Percentiles rank a stretch among this genome's conserved stretches.
Conservation (phyloP, 2,797 vertebrate species). For the Lacerta agilis region DNA sequence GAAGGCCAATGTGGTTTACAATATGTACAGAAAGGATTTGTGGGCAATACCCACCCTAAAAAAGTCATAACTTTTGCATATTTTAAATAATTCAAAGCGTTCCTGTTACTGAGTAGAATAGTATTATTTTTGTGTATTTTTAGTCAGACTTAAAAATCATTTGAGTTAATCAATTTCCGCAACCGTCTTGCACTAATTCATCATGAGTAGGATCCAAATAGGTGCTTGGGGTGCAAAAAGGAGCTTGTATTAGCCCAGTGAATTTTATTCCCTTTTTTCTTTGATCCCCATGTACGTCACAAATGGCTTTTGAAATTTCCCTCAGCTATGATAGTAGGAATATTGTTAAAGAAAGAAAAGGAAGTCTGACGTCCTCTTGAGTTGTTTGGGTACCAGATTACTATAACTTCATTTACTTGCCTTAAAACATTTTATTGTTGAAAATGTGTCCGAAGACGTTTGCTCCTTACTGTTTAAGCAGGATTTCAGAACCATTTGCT, state of each 20-base stretch:
- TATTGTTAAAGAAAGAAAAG: not conserved
- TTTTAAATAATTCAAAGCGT: not conserved
- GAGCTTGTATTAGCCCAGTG: not conserved
- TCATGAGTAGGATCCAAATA: not conserved
- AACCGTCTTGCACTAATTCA: not conserved
- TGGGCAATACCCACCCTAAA: not conserved
- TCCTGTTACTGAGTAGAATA: not conserved
- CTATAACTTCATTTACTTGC: not conserved
- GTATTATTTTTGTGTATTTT: not conserved
- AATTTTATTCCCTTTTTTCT: not conserved
- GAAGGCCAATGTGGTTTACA: not conserved
- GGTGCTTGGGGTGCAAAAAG: not conserved
- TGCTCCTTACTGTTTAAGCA: not conserved
- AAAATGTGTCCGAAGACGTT: not conserved
- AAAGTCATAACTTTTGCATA: not conserved
- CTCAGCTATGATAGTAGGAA: not conserved
- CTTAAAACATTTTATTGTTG: not conserved
- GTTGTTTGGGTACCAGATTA: not conserved
- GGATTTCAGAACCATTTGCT: slow-evolving; percentile 1
- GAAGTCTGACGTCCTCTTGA: not conserved
- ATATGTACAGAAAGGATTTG: not conserved
- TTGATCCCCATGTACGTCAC: not conserved
- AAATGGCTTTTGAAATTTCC: not conserved
- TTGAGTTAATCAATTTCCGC: not conserved
- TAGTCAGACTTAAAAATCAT: not conserved